phyloP scores from a whole-genome alignment of 2,888 invertebrate species.

The Zeuzera pyrina region DNA sequence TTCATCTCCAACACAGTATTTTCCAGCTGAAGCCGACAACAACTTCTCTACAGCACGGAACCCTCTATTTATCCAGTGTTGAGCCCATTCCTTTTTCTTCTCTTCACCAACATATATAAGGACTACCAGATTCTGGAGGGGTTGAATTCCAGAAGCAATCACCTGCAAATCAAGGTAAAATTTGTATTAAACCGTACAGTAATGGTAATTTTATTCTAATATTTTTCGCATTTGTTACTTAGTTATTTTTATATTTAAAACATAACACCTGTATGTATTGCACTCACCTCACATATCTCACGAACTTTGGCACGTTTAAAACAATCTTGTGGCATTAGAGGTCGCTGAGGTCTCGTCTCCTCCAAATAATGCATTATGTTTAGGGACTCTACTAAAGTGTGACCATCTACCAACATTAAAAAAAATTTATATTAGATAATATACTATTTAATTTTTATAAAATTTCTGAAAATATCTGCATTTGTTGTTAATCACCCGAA shows the following conservation, averaged over 20 bases:
- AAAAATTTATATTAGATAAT: neutral
- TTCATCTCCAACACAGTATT: conserved; percentile 94
- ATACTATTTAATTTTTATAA: too few species aligned
- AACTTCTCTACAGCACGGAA: conserved; percentile 92
- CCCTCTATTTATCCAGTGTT: conserved; percentile 92
- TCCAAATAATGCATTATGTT: conserved; percentile 97
- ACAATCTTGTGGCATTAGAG: conserved; percentile 91
- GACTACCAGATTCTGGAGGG: conserved; percentile 93
- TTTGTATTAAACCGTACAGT: neutral
- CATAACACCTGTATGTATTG: neutral
- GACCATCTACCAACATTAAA: conserved; percentile 71
- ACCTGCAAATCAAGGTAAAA: conserved; percentile 45
- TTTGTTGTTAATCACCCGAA: too few species aligned
- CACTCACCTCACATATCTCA: conserved; percentile 85
- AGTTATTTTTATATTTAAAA: neutral
- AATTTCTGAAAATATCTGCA: too few species aligned
- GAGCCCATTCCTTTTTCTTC: conserved; percentile 93
- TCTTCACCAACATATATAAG: conserved; percentile 90
- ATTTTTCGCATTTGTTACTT: neutral
- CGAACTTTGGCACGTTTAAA: conserved; percentile 92
- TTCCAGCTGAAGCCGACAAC: conserved; percentile 86
- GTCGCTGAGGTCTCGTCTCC: conserved; percentile 89
- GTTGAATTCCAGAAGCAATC: conserved; percentile 96
- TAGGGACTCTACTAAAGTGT: conserved; percentile 80
- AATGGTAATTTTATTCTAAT: neutral